These are phyloP conservation scores for Labeo calbasu DNA, from an alignment of 2,797 vertebrate genomes.

Conservation along the genomic window DNA sequence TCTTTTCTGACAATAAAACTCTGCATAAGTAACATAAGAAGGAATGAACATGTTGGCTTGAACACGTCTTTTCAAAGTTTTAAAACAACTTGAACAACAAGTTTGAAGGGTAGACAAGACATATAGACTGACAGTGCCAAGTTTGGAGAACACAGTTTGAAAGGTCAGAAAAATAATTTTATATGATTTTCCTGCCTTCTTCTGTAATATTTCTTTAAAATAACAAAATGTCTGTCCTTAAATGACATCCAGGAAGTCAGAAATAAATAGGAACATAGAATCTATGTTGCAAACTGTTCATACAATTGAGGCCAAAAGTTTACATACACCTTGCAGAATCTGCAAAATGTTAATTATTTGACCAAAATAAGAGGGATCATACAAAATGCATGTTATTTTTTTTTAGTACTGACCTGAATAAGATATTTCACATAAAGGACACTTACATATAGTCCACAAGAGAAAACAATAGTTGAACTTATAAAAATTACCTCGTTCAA, in stretches of 20 bases:
- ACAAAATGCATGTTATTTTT: no score
- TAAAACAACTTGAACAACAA: not conserved
- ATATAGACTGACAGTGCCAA: not conserved
- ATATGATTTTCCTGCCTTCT: not conserved
- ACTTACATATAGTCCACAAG: no score
- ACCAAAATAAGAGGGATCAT: no score
- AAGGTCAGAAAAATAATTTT: not conserved
- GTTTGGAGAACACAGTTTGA: not conserved
- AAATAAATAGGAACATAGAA: not conserved
- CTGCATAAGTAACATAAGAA: not conserved
- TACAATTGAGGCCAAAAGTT: no score
- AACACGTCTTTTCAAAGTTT: not conserved
- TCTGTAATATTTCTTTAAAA: not conserved
- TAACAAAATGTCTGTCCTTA: not conserved
- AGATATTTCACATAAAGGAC: no score
- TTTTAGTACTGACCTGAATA: no score
- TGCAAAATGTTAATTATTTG: no score
- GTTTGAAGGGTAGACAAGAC: constrained; percentile 5
- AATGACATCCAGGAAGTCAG: not conserved
- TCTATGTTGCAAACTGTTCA: not conserved
- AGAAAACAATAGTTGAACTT: no score
- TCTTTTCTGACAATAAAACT: constrained; percentile 1
- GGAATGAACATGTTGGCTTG: constrained; percentile 19
- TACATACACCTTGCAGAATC: no score
- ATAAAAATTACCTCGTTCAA: no score